These are phyloP conservation scores for Lytechinus pictus DNA, from an alignment of 35 echinoderm and acorn worm genomes.

Conservation along the genomic window DNA sequence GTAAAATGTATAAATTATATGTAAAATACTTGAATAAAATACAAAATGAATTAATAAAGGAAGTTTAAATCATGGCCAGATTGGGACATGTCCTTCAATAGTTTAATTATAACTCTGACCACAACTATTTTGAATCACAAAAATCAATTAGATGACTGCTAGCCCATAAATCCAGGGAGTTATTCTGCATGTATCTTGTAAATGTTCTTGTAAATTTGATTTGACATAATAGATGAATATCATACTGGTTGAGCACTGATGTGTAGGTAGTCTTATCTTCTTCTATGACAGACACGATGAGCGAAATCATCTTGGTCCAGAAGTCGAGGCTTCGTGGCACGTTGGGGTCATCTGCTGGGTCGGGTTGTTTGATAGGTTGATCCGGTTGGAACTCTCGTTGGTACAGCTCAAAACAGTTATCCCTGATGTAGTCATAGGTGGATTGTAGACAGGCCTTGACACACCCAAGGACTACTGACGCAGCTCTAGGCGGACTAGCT, in stretches of 20 bases:
- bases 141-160: no score
- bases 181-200: no score
- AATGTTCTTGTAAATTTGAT: no score
- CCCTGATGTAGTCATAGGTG: constrained; percentile 95
- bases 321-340: constrained; percentile 88
- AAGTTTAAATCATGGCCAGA: no score
- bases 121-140: no score
- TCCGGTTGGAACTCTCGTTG: constrained; percentile 96
- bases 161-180: no score
- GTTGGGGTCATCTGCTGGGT: constrained; percentile 71
- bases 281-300: constrained; percentile 96
- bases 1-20: no score
- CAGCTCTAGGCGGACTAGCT: constrained; percentile 95
- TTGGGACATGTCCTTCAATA: no score
- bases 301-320: constrained; percentile 96
- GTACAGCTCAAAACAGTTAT: constrained; percentile 98
- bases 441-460: constrained; percentile 97
- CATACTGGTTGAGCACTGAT: constrained; percentile 96
- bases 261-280: constrained; percentile 98
- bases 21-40: no score
- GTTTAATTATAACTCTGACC: no score
- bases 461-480: constrained; percentile 93
- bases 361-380: constrained; percentile 70
- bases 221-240: background rate
- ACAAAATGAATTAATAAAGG: no score